Evolutionary conservation across 2,888 invertebrate species (phyloP), one percentile per base, ranked within the genome.

Genomic region (Sphinx pinastri): DNA sequence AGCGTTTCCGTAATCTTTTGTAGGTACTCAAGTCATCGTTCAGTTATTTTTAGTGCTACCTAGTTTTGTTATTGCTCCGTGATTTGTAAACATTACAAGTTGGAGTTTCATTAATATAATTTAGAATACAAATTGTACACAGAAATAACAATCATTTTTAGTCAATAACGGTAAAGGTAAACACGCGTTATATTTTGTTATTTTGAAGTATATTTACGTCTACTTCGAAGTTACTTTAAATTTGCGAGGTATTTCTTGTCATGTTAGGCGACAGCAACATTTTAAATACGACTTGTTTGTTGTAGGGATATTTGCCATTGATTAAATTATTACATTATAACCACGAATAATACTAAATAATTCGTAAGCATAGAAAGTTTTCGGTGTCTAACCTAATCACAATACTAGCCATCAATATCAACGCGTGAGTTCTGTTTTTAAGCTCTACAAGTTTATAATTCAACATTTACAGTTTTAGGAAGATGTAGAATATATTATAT

Each of bases 331-430:
- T 13, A 31, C 0, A 58, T 63, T 55, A 11, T 19, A 55, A 38
- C 38, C 38, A 57, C 25, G 57, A 57, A 57, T 57, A 11, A 49
- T 19, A 16, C 6, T 6, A 13, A 13, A 63, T 63, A 63, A 16
- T 47, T n/a, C 12, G 13, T 63, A 19, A 63, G 63, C 49, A 19
- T 63, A 63, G 16, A 58, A 58, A 47, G 60, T 19, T 19, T 49
- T 63, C 19, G 63, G 49, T 49, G 49, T 63, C 19, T 49, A 63
- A 63, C 47, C 49, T 63, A 49, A 63, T 49, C 55, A 19, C 11
- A 19, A 55, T 55, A 19, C 55, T 55, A n/a, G 55, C 2, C 55
- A 54, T 55, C 55, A 55, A 55, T 19, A 55, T 55, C 12, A 19
- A 19, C 55, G 12, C 11, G 19, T 0, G 13, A 10, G 51, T 13